Percentiles rank a stretch among this genome's conserved stretches.
Evolutionary conservation across 2,888 invertebrate species (phyloP).

Genomic region (Morinoia aosen): DNA sequence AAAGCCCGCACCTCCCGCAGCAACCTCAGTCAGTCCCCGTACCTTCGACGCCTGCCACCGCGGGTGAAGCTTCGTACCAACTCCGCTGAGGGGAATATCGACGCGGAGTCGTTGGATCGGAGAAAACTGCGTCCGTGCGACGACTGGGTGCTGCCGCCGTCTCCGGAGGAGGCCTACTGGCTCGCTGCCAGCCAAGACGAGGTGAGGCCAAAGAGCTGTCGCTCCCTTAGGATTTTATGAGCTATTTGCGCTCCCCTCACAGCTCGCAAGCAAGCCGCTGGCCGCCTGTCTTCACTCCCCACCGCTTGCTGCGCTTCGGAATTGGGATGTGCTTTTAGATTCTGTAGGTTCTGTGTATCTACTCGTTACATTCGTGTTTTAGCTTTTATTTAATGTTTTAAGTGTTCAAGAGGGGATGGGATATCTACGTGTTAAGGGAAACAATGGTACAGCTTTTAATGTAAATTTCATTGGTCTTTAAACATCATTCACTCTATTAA

Average conservation of each 20-base stretch:
- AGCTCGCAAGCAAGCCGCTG: background rate
- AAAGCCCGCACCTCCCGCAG: background rate
- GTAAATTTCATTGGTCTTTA: background rate
- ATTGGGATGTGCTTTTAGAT: background rate
- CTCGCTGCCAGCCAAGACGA: conserved; percentile 49
- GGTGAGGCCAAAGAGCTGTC: conserved; percentile 20
- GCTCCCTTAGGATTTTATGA: background rate
- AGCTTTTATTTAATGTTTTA: too few relatives aligned
- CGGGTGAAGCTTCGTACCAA: background rate
- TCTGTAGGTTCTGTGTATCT: background rate
- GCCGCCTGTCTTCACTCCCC: background rate
- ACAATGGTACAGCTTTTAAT: background rate
- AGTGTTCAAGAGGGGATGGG: too few relatives aligned
- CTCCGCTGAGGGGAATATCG: background rate
- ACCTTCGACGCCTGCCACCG: background rate
- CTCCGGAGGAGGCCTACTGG: conserved; percentile 53
- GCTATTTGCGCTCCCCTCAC: background rate
- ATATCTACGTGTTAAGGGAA: background rate
- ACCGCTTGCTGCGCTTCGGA: background rate
- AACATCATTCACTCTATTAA: background rate
- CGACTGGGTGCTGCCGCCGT: conserved; percentile 40
- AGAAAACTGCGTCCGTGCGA: conserved; percentile 42
- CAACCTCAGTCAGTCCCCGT: background rate
- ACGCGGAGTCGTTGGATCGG: background rate
- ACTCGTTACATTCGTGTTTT: background rate